These are phyloP conservation scores for Brachyopa scutellaris DNA, from an alignment of 2,888 invertebrate genomes.

Conservation along the genomic window DNA sequence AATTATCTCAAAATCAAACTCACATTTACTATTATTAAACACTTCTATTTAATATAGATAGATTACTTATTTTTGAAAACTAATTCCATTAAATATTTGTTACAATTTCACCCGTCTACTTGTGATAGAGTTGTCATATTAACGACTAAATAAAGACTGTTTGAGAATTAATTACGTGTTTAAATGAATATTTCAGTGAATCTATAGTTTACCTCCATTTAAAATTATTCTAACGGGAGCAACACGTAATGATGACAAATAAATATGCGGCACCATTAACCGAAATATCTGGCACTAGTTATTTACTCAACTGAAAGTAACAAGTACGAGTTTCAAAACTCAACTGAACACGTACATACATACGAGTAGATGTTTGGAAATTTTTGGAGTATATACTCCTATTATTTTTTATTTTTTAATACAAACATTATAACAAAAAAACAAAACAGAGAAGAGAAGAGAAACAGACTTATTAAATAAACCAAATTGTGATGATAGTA, in stretches of 20 bases:
- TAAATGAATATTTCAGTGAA: background rate
- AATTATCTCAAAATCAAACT: too few species aligned
- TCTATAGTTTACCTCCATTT: too few species aligned
- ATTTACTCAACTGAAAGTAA: conserved; percentile 11
- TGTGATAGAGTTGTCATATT: background rate
- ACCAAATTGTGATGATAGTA: too few species aligned
- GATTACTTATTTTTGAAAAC: too few species aligned
- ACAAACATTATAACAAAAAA: too few species aligned
- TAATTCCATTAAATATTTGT: too few species aligned
- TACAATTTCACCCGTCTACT: background rate
- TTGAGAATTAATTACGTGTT: conserved; percentile 3
- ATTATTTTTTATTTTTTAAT: too few species aligned
- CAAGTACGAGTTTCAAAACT: background rate
- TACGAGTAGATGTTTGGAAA: background rate
- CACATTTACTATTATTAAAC: too few species aligned
- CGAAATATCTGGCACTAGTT: background rate
- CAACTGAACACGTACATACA: background rate
- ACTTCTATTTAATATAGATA: too few species aligned
- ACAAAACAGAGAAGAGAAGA: too few species aligned
- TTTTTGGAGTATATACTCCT: too few species aligned
- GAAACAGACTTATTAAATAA: too few species aligned
- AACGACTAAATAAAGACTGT: background rate
- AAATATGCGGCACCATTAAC: background rate
- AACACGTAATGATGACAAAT: background rate
- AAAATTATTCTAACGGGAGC: background rate